These are phyloP conservation scores for Porphyrio hochstetteri DNA, from an alignment of 2,113 vertebrate genomes.

Conservation along the genomic window DNA sequence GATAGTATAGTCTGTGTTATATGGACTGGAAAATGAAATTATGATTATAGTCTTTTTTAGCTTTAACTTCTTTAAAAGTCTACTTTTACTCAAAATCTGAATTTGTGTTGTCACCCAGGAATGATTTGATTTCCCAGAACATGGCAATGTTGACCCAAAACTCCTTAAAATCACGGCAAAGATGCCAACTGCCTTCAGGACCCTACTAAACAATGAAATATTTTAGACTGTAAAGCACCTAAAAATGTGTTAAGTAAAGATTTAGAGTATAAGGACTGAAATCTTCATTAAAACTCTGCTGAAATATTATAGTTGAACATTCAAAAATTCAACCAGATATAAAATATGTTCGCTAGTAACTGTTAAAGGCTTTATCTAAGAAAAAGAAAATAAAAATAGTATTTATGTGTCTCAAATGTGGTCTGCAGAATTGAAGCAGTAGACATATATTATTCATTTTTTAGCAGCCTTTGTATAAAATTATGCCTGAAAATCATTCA, in stretches of 20 bases:
- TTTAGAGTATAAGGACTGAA: neutral
- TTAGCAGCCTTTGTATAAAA: neutral
- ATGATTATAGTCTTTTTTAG: neutral
- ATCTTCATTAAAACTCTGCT: neutral
- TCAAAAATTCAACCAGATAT: neutral
- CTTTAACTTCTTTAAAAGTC: neutral
- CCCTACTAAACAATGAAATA: neutral
- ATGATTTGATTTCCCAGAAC: neutral
- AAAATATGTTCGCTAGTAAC: neutral
- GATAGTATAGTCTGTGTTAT: neutral
- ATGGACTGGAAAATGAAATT: neutral
- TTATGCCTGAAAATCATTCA: neutral
- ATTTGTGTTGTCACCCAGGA: neutral
- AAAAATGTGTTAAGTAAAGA: slow-evolving; percentile 20
- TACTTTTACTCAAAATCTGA: neutral
- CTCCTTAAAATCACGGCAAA: neutral
- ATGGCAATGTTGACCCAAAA: neutral
- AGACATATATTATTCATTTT: neutral
- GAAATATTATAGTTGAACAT: neutral
- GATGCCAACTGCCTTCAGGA: neutral
- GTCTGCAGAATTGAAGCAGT: neutral
- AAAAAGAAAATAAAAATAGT: neutral
- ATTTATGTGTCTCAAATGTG: neutral
- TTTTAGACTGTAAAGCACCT: neutral
- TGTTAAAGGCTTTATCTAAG: neutral